phyloP scores from a whole-genome alignment of 2,888 invertebrate genomes.

The Melanophora roralis region DNA sequence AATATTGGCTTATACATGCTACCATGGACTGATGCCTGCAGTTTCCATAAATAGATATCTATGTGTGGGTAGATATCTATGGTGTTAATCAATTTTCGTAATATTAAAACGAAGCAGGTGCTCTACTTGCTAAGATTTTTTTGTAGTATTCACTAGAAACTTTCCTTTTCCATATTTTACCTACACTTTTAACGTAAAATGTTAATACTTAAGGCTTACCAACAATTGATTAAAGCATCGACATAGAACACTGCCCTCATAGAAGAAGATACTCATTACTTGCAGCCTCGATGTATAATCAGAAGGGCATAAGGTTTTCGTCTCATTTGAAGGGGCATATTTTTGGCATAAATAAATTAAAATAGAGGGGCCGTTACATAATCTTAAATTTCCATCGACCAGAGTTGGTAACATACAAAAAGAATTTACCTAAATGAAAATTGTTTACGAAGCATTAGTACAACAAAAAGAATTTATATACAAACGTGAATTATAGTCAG shows the following conservation, averaged over 20 bases:
- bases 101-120: no score
- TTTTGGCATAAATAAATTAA: slow-evolving; percentile 75
- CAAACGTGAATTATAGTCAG: slow-evolving; percentile 64
- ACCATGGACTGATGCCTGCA: no score
- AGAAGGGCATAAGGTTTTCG: slow-evolving; percentile 66
- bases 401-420: slow-evolving; percentile 75
- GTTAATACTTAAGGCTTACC: slow-evolving; percentile 58
- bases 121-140: no score
- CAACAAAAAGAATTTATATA: no score
- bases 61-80: no score
- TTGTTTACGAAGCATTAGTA: no score
- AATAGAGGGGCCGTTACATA: slow-evolving; percentile 78
- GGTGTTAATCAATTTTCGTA: no score
- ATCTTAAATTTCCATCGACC: slow-evolving; percentile 72
- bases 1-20: no score
- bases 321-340: slow-evolving; percentile 50
- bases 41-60: no score
- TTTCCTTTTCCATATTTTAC: no score
- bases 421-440: slow-evolving; percentile 75
- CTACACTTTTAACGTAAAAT: no score
- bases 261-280: slow-evolving; percentile 72
- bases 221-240: slow-evolving; percentile 66
- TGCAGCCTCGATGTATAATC: slow-evolving; percentile 66
- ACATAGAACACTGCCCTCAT: slow-evolving; percentile 71
- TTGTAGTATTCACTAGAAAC: no score